These are phyloP conservation scores for Emydoidea blandingii DNA, from an alignment of 2,797 vertebrate species.

Conservation along the genomic window DNA sequence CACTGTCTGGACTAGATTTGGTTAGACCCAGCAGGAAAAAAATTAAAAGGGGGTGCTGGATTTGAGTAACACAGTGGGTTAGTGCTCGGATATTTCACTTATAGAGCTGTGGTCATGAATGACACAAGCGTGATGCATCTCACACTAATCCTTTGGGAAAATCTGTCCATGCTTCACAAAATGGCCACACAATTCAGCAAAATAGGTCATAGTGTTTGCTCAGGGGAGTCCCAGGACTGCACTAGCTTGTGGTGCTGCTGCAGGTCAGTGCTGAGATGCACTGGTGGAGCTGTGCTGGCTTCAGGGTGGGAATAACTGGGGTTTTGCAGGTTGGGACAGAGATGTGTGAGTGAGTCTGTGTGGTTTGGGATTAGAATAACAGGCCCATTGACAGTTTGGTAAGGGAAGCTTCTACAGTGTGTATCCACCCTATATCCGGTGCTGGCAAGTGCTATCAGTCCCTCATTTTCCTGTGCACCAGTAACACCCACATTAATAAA, in stretches of 20 bases:
- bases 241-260: not conserved
- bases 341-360: not conserved
- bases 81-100: not conserved
- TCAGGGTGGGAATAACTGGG: not conserved
- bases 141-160: not conserved
- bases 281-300: not conserved
- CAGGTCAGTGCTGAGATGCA: not conserved
- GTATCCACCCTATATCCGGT: not conserved
- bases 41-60: not conserved
- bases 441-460: not conserved
- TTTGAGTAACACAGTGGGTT: not conserved
- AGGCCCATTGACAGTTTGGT: not conserved
- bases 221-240: rapidly evolving
- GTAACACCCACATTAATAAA: not conserved
- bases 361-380: not conserved
- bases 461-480: not conserved
- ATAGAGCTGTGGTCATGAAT: not conserved
- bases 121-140: not conserved
- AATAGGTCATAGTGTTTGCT: rapidly evolving
- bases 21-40: not conserved
- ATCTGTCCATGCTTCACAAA: not conserved
- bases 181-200: not conserved
- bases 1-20: slow-evolving; percentile 46
- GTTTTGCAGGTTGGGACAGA: not conserved
- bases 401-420: not conserved